Evolutionary conservation across 2,888 invertebrate species (phyloP), one percentile per base, ranked within the genome.

Genomic region (Scaptomyza cyrtandrae): DNA sequence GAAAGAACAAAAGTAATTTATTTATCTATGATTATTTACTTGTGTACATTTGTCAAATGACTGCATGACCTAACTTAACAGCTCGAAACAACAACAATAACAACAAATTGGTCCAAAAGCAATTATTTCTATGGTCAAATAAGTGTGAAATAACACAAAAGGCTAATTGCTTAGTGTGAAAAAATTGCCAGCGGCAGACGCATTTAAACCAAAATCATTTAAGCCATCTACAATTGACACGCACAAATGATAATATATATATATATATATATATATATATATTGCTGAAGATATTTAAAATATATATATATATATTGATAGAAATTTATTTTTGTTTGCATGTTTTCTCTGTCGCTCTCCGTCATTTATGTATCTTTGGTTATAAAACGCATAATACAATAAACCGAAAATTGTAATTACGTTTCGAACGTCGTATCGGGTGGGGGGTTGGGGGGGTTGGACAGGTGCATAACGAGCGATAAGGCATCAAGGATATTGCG

Each of bases 401-500:
- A 77, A 39, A 33, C 45, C 43, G 46, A 39, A 50, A 24, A 44
- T 60, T 73, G 58, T 78, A 78, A 75, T 75, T 74, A 68, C 50
- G 24, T 64, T 58, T 11, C 49, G 43, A 69, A 58, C 44, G 45
- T 60, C 63, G 62, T 56, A n/a, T n/a, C n/a, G 19, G 19, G 19
- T 1, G 19, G 19, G 19, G 19, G 19, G 19, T 6, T 0, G n/a
- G 14, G n/a, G 27, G 43, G 4, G 14, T 13, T 1, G 11, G 16
- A 14, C 49, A 65, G 31, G 10, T 29, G 27, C 45, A n/a, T 37
- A 27, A 16, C 31, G 29, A 37, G 16, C 66, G 48, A 16, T 31
- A 43, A 37, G 41, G 27, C 53, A 66, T 62, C 66, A 78, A 68
- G 77, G 65, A 77, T 76, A 72, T 76, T 71, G 50, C 55, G 50